A percentile compares a stretch with the other conserved stretches of the same genome.
Evolutionary conservation across 1,140 invertebrate species (phyloP).

Genomic region (Zaprionus nigranus): DNA sequence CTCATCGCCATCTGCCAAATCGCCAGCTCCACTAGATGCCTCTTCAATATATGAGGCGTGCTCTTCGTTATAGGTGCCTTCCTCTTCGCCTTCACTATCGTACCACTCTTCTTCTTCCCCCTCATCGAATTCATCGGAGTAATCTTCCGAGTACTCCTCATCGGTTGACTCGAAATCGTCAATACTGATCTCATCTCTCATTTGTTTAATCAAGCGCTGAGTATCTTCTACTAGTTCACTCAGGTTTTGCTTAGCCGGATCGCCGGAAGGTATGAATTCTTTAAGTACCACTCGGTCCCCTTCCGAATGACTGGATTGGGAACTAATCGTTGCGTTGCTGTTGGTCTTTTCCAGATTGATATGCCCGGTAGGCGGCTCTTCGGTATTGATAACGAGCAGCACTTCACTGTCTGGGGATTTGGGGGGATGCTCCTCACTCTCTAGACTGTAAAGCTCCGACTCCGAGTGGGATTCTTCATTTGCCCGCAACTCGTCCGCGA

Average conservation of each 20-base stretch:
- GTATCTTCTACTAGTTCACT: constrained; percentile 86
- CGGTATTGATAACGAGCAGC: constrained; percentile 30
- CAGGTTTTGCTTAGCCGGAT: constrained; percentile 85
- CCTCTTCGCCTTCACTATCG: constrained; percentile 85
- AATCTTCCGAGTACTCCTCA: constrained; percentile 85
- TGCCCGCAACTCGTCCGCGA: constrained; percentile 29
- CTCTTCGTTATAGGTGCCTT: constrained; percentile 66
- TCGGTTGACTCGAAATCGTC: constrained; percentile 86
- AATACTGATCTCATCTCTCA: constrained; percentile 87
- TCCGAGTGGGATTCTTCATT: constrained; percentile 65
- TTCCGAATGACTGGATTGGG: constrained; percentile 55
- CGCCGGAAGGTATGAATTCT: constrained; percentile 75
- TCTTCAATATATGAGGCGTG: constrained; percentile 57
- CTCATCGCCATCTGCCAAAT: constrained; percentile 23
- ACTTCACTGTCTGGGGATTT: constrained; percentile 55
- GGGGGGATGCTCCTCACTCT: constrained; percentile 48
- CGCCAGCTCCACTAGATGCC: constrained; percentile 59
- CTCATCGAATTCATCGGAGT: constrained; percentile 84
- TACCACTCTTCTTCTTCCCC: constrained; percentile 85
- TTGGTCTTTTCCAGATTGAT: constrained; percentile 36
- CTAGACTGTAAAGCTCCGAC: constrained; percentile 69
- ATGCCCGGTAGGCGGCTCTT: constrained; percentile 7
- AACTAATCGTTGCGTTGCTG: constrained; percentile 54
- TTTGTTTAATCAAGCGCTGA: constrained; percentile 87
- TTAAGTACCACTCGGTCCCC: constrained; percentile 47